phyloP scores from a whole-genome alignment of 92 coral and sea anemone species.

The Bergia puertoricense region DNA sequence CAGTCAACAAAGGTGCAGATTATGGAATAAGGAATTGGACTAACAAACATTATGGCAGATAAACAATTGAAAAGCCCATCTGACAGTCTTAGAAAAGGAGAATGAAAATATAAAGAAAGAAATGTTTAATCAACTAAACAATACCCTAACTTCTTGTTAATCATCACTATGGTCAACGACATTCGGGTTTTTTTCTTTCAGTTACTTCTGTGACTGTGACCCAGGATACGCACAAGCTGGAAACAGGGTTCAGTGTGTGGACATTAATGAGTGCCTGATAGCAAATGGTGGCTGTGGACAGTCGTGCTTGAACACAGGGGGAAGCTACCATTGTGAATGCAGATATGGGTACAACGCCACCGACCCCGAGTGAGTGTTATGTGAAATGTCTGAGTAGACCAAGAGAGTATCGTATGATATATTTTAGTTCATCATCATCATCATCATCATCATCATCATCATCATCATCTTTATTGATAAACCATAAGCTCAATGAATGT shows the following conservation, averaged over 20 bases:
- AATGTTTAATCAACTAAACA: not conserved
- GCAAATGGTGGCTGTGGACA: conserved; percentile 92
- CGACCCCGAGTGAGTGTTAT: conserved; percentile 68
- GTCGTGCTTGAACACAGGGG: conserved; percentile 82
- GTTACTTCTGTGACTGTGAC: conserved; percentile 87
- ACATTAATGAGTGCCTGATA: conserved; percentile 82
- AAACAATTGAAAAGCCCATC: not conserved
- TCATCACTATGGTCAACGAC: not conserved
- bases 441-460: too few relatives aligned
- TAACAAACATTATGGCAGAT: not conserved
- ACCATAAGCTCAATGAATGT: too few relatives aligned
- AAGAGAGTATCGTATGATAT: too few relatives aligned
- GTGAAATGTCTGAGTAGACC: not conserved
- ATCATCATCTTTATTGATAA: too few relatives aligned
- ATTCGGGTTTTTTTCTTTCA: conserved; percentile 23
- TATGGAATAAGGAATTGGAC: too few relatives aligned
- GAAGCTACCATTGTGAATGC: conserved; percentile 83
- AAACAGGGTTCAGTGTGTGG: conserved; percentile 75
- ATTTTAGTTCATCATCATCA: too few relatives aligned
- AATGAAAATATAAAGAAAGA: not conserved
- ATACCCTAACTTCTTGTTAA: not conserved
- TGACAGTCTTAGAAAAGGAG: not conserved
- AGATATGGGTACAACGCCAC: conserved; percentile 76
- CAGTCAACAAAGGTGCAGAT: too few relatives aligned
- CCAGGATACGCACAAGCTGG: conserved; percentile 66